Evolutionary conservation across 2,797 vertebrate species (phyloP).

Genomic region (Galagoides demidoff): DNA sequence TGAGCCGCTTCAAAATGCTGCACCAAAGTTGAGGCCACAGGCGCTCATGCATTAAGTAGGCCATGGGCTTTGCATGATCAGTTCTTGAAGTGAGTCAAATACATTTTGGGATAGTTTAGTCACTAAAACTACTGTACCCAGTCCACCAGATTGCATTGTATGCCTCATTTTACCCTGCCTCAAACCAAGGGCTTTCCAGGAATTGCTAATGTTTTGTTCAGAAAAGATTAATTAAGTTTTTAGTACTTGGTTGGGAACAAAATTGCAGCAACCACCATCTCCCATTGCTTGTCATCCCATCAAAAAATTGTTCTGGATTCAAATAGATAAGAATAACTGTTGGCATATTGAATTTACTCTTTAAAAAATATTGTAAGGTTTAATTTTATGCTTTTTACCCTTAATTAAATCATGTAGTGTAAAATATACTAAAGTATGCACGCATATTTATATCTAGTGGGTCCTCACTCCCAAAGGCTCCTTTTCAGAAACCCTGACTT

Average conservation of each 20-base stretch:
- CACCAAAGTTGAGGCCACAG: not conserved
- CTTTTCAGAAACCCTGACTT: not conserved
- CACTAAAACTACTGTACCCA: not conserved
- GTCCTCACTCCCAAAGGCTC: not conserved
- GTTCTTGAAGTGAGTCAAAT: slow-evolving; percentile 8
- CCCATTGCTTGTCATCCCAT: not conserved
- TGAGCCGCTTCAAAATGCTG: not conserved
- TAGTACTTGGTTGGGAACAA: not conserved
- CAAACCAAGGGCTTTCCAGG: not conserved
- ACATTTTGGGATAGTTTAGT: not conserved
- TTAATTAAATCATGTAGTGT: not conserved
- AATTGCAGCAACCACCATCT: not conserved
- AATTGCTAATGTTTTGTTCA: not conserved
- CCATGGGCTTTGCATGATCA: not conserved
- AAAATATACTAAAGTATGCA: not conserved
- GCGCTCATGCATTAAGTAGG: not conserved
- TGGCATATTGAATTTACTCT: not conserved
- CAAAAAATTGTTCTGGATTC: not conserved
- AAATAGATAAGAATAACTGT: not conserved
- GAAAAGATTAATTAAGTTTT: not conserved
- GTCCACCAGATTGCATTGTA: not conserved
- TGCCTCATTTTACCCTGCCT: not conserved
- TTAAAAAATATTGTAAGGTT: not conserved
- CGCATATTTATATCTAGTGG: not conserved
- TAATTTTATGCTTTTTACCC: not conserved